phyloP scores from a whole-genome alignment of 2,113 vertebrate species.

The Cnemophilus loriae region DNA sequence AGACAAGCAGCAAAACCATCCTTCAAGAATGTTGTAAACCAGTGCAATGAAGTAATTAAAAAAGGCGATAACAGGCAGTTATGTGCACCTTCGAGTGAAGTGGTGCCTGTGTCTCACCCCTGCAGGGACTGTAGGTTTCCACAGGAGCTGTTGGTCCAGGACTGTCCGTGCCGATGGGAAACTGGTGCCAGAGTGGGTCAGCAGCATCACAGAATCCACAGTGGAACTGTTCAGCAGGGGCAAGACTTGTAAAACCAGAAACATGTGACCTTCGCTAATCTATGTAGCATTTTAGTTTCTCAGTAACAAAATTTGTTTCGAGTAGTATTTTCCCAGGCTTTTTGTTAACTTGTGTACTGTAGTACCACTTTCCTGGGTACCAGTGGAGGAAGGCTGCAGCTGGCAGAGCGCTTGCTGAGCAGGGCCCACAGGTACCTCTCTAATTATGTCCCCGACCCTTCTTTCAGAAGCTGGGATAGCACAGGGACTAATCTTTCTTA shows the following conservation, averaged over 20 bases:
- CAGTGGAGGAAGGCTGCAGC: rapidly evolving
- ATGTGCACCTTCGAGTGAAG: too few relatives aligned
- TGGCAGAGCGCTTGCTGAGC: background rate
- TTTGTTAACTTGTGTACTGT: rapidly evolving
- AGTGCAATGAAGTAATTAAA: background rate
- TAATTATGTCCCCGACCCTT: rapidly evolving
- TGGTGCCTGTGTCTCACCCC: background rate
- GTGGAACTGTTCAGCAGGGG: background rate
- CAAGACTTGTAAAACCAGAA: background rate
- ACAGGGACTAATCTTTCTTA: background rate
- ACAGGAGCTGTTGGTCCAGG: background rate
- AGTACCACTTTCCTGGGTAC: background rate
- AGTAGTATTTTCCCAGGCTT: background rate
- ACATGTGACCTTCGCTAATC: background rate
- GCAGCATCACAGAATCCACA: background rate
- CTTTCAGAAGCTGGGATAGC: background rate
- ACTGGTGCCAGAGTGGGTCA: background rate
- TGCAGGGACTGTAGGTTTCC: background rate
- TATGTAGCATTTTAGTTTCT: background rate
- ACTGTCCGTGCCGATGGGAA: rapidly evolving
- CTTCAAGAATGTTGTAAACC: background rate
- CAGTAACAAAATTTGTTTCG: background rate
- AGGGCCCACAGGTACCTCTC: background rate
- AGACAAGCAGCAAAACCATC: background rate
- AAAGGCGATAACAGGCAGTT: background rate